A percentile compares a stretch with the other conserved stretches of the same genome.
These are phyloP conservation scores for Bombylius major DNA, from an alignment of 2,888 invertebrate species.

Conservation along the genomic window DNA sequence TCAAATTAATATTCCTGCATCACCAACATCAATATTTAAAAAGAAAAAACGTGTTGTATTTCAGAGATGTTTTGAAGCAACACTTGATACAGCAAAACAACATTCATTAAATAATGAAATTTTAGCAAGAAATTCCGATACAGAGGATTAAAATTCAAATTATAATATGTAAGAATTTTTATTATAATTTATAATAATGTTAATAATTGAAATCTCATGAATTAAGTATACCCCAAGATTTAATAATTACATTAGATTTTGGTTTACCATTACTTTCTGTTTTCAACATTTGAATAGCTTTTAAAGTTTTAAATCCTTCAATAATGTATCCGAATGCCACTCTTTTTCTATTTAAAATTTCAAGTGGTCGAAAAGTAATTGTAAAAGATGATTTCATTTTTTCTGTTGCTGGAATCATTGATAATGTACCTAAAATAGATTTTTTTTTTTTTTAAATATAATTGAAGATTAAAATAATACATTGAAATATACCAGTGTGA, in stretches of 20 bases:
- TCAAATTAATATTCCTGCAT: conserved; percentile 27
- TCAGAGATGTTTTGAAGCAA: conserved; percentile 58
- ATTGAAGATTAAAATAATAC: neutral
- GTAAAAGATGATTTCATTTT: conserved; percentile 22
- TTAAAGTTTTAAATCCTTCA: conserved; percentile 21
- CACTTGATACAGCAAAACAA: conserved; percentile 46
- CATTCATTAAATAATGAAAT: conserved; percentile 43
- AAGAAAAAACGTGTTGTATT: conserved; percentile 45
- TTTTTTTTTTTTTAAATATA: neutral
- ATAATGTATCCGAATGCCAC: conserved; percentile 26
- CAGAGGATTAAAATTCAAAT: conserved; percentile 22
- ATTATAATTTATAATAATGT: neutral
- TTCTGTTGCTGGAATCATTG: conserved; percentile 14
- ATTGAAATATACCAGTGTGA: no score
- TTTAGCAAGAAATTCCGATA: conserved; percentile 59
- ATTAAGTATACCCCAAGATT: conserved; percentile 22
- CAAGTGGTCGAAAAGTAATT: conserved; percentile 27
- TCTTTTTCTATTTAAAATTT: conserved; percentile 20
- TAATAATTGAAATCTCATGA: neutral
- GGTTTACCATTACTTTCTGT: conserved; percentile 24
- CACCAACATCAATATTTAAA: conserved; percentile 27
- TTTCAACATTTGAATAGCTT: conserved; percentile 23
- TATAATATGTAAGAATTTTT: neutral
- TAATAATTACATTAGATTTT: conserved; percentile 20
- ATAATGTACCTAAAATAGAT: conserved; percentile 7